A percentile compares a stretch with the other conserved stretches of the same genome.
Conservation (phyloP, 2,797 vertebrate genomes). For the Danio aesculapii region DNA sequence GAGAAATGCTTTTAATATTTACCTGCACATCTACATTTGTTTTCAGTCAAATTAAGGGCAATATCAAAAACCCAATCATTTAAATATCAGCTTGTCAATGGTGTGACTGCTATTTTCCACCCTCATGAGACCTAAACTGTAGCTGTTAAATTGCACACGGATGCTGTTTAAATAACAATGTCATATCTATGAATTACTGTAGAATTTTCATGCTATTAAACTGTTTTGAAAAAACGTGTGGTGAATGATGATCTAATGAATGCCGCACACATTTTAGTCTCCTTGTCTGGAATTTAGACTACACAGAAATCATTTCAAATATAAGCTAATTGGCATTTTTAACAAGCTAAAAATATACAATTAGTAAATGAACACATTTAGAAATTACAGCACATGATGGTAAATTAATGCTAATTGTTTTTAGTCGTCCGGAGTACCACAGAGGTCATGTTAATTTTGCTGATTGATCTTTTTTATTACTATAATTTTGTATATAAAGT, state of each 20-base stretch:
- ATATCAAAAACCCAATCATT: conserved; percentile 2
- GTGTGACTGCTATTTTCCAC: conserved; percentile 5
- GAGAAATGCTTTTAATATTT: conserved; percentile 26
- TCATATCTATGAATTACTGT: conserved; percentile 22
- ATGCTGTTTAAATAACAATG: conserved; percentile 9
- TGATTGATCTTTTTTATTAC: neutral
- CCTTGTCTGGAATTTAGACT: neutral
- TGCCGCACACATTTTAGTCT: neutral
- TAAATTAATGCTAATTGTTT: conserved; percentile 9
- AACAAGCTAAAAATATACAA: neutral
- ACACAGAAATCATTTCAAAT: neutral
- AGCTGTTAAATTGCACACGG: conserved; percentile 8
- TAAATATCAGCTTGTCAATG: conserved; percentile 5
- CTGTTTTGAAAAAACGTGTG: neutral
- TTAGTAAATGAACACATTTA: neutral
- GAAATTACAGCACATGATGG: neutral
- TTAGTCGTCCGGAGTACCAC: no score
- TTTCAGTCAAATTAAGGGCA: neutral
- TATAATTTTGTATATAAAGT: conserved; percentile 28
- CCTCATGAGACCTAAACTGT: conserved; percentile 4
- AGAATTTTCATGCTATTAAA: conserved; percentile 27
- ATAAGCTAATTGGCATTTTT: neutral
- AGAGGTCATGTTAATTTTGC: conserved; percentile 5
- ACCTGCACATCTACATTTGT: neutral
- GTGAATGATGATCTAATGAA: conserved; percentile 5